Evolutionary conservation across 2,113 vertebrate genomes (phyloP).

Genomic region (Synodontis membranacea): DNA sequence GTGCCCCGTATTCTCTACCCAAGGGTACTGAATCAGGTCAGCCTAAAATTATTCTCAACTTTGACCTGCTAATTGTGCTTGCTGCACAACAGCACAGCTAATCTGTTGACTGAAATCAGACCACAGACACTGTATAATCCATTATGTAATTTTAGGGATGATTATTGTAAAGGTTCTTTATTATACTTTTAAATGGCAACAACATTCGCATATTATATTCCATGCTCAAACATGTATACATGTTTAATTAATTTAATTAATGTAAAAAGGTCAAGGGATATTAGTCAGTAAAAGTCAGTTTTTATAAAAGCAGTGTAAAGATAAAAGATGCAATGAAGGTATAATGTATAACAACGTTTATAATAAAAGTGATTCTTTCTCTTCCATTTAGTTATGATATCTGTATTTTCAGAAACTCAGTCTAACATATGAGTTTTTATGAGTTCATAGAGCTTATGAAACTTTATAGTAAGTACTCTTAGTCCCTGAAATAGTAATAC

Average conservation of each 20-base stretch:
- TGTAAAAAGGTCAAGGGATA: neutral
- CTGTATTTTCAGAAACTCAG: neutral
- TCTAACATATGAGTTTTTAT: neutral
- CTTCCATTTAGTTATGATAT: neutral
- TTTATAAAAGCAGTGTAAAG: neutral
- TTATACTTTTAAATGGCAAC: neutral
- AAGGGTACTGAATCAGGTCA: slow-evolving; percentile 42
- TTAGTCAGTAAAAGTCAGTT: neutral
- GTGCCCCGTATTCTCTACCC: slow-evolving; percentile 33
- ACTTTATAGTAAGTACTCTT: neutral
- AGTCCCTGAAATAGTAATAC: neutral
- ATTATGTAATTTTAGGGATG: neutral
- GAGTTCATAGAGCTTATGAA: neutral
- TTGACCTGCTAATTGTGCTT: slow-evolving; percentile 26
- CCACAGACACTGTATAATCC: neutral
- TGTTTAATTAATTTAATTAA: neutral
- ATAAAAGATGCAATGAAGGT: too few species aligned
- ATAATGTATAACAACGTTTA: too few species aligned
- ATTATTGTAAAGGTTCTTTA: neutral
- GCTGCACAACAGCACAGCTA: slow-evolving; percentile 1
- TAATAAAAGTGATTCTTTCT: neutral
- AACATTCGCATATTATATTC: neutral
- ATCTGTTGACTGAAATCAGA: slow-evolving; percentile 13
- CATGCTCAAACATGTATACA: neutral
- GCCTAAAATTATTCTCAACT: slow-evolving; percentile 30